Base-by-base conservation (phyloP, 2,113 vertebrate genomes). In the Tachuris rubrigastra region DNA sequence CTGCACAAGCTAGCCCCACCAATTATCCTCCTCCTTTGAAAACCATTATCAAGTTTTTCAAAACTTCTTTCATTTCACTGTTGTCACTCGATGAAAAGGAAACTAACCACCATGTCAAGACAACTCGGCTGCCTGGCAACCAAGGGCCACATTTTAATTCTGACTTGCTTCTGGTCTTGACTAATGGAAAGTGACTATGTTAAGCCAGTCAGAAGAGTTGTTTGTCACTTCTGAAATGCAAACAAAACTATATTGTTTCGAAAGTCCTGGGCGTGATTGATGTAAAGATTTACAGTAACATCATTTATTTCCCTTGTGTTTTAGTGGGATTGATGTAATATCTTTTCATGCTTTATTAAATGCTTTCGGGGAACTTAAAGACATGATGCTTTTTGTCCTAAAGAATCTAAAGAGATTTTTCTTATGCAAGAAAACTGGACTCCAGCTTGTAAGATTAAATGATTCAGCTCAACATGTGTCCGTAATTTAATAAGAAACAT, bases 81-180 rank as follows among this genome's bases (percentile, higher is more conserved):
- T 99, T 99, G 99, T 99, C 99, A 99, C 98, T 98, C 97, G 98
- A 97, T 99, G 99, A 99, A 99, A 99, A 99, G 99, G 98, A 99
- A 99, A 99, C 99, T 99, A 99, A 99, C 99, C 99, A 99, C 99
- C 99, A 99, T 99, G 99, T 99, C 99, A 99, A 99, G 99, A 99
- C 98, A 99, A 99, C 98, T 99, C 98, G 93, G 99, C 98, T 99
- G 99, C 99, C 99, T 99, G 98, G 99, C 99, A 99, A 99, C 99
- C 86, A 98, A 98, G 87, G 97, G 98, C 99, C 99, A 99, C 98
- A 98, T 99, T 99, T 99, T 99, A 99, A 99, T 99, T 99, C 98
- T 98, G 98, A 99, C 99, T 99, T 99, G 99, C 98, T 99, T 99
- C 98, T 98, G 97, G 98, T 99, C 98, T 99, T 98, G 98, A 99